Base-by-base conservation (phyloP, 2,113 vertebrate species). In the Balaeniceps rex region DNA sequence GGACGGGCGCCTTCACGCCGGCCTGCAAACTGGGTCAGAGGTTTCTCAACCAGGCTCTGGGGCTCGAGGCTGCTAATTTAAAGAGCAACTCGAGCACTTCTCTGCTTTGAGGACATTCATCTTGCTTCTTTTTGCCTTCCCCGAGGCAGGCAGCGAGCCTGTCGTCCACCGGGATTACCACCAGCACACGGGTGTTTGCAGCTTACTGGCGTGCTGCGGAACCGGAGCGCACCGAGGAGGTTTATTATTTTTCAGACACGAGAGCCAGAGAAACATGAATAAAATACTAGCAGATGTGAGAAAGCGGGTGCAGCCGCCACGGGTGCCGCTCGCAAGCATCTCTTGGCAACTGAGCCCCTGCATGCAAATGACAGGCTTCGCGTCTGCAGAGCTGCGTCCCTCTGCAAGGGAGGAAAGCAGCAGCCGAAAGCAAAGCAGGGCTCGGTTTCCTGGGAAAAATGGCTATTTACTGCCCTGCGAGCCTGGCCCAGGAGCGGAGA, bases 291-390 rank as follows among this genome's bases (percentile, higher is more conserved):
- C 93, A 93, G 93, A 55, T n/a, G 92, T 7, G 71, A 88, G 87
- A 21, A 47, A 84, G 87, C 85, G 57, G 94, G 83, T 34, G 63
- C 88, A 93, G 91, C 68, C 29, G 10, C 85, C 93, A 40, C 77
- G 55, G 94, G 95, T 44, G 38, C 86, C 11, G 54, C 93, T 94
- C 79, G 1, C 92, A 51, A 51, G 96, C 95, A 96, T 94, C 96
- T 36, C 97, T 94, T 94, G 97, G 94, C 96, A 97, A 95, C 97
- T 95, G 93, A 97, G 89, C 77, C 94, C 92, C 96, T 90, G 94
- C 92, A 89, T 83, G 89, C 93, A 95, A 89, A 97, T 83, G 84
- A 75, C 69, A 31, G 94, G 90, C 83, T 69, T 52, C 2, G 7
- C 9, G 44, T 34, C 90, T 93, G 96, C 94, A 78, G 34, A 93